Percentiles rank a stretch among this genome's conserved stretches.
These are phyloP conservation scores for Cyanoderma ruficeps DNA, from an alignment of 2,113 vertebrate genomes.

Conservation along the genomic window DNA sequence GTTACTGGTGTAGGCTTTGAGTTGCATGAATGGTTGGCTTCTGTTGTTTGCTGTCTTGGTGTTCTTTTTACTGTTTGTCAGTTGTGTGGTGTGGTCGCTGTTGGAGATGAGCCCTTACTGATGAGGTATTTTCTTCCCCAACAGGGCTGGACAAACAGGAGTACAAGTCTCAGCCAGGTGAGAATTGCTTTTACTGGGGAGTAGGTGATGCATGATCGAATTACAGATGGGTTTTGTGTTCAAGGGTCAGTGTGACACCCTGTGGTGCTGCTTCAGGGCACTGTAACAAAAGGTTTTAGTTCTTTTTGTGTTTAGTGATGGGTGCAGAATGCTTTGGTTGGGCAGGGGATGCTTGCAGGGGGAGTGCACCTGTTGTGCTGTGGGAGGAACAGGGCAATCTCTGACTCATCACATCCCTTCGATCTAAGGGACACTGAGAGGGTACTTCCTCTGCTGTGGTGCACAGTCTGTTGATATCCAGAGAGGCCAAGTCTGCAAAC, in stretches of 20 bases:
- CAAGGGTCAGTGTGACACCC: neutral
- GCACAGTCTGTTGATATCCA: neutral
- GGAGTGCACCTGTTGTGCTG: neutral
- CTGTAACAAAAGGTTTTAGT: neutral
- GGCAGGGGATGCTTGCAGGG: neutral
- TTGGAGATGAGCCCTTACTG: neutral
- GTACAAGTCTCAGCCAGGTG: slow-evolving; percentile 16
- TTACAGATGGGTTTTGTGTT: neutral
- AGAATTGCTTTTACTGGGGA: neutral
- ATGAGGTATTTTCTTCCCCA: neutral
- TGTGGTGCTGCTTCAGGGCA: neutral
- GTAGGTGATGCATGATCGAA: fast-evolving
- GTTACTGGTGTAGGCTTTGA: neutral
- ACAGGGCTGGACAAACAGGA: slow-evolving; percentile 32
- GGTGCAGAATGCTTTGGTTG: neutral
- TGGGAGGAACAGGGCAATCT: neutral
- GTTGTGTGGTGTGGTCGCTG: neutral
- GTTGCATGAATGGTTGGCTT: slow-evolving; percentile 36
- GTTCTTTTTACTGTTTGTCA: neutral
- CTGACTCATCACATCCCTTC: neutral
- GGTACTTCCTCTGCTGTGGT: neutral
- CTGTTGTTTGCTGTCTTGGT: slow-evolving; percentile 26
- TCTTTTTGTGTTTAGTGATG: neutral
- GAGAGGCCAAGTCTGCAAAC: neutral
- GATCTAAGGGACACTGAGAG: neutral